Percentiles rank a stretch among this genome's conserved stretches.
These are phyloP conservation scores for Cheilosia impressa DNA, from an alignment of 2,888 invertebrate genomes.

Conservation along the genomic window DNA sequence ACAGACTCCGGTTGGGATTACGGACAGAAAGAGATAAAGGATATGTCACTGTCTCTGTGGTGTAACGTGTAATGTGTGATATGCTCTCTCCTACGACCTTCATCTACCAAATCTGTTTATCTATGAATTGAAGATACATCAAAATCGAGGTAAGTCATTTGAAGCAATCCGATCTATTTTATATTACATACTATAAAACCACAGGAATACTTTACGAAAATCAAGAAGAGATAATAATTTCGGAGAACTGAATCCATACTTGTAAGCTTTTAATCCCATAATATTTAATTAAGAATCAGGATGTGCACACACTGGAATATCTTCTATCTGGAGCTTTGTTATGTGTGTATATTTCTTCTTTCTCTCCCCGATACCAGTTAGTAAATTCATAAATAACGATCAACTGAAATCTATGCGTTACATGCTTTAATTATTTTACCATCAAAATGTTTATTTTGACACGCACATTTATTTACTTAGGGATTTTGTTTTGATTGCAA, in stretches of 20 bases:
- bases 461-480: constrained; percentile 48
- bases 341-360: background rate
- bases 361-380: background rate
- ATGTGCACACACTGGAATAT: background rate
- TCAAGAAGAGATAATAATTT: constrained; percentile 32
- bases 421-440: constrained; percentile 59
- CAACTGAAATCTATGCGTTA: background rate
- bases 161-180: constrained; percentile 11
- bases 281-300: constrained; percentile 68
- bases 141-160: constrained; percentile 46
- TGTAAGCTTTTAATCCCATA: constrained; percentile 59
- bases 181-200: background rate
- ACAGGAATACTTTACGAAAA: background rate
- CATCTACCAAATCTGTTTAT: constrained; percentile 11
- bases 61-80: constrained; percentile 13
- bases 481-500: constrained; percentile 20
- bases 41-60: constrained; percentile 40
- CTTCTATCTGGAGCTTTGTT: background rate
- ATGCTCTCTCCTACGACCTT: constrained; percentile 22
- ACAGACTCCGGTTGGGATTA: constrained; percentile 44
- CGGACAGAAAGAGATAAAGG: constrained; percentile 28
- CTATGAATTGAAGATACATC: constrained; percentile 2
- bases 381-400: constrained; percentile 50
- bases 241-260: constrained; percentile 42
- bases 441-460: constrained; percentile 60